Evolutionary conservation across 1,140 invertebrate species (phyloP).

Genomic region (Cotesia typhae): DNA sequence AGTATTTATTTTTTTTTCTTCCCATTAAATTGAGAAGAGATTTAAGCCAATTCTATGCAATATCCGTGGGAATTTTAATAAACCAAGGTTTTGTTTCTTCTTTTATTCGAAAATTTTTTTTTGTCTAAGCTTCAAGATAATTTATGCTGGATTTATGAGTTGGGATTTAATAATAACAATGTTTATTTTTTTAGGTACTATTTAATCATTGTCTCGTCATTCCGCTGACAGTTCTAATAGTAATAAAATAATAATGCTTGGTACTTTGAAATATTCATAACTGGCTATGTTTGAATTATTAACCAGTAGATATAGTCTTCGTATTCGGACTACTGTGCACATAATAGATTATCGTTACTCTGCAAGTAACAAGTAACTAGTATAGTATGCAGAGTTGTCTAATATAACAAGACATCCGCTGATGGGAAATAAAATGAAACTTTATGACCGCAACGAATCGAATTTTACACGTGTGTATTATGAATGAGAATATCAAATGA

Average conservation of each 20-base stretch:
- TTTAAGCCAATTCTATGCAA: background rate
- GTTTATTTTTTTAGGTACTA: no score
- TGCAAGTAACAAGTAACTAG: background rate
- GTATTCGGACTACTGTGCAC: background rate
- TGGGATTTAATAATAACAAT: no score
- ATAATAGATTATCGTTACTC: constrained; percentile 3
- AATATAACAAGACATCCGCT: constrained; percentile 2
- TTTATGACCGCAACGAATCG: constrained; percentile 10
- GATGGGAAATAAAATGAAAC: constrained; percentile 11
- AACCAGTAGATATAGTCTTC: no score
- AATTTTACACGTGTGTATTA: constrained; percentile 3
- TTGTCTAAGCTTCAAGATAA: background rate
- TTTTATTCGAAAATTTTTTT: background rate
- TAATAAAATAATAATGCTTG: no score
- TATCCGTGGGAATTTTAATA: constrained; percentile 1
- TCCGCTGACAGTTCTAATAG: no score
- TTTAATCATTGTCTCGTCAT: no score
- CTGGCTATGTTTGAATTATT: no score
- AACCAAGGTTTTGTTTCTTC: background rate
- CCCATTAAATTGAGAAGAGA: no score
- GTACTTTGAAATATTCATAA: no score
- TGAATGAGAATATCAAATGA: no score
- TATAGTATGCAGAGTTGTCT: background rate
- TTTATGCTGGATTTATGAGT: background rate
- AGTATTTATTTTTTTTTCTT: no score